Base-by-base conservation (phyloP, 2,888 invertebrate genomes). In the Aleiodes leptofemur region DNA sequence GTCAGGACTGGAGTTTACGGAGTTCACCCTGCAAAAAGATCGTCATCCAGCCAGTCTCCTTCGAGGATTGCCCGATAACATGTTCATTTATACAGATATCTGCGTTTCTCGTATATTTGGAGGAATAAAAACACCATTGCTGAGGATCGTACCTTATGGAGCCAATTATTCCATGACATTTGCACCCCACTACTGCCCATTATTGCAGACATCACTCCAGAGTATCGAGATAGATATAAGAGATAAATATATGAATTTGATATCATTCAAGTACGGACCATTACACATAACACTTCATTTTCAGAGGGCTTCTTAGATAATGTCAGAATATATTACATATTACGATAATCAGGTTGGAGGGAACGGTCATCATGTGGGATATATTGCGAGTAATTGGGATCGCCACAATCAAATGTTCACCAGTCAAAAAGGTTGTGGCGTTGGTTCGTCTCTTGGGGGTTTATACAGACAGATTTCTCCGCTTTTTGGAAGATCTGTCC, bases 271-370 rank as follows among this genome's bases (percentile, higher is more conserved):
- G 9, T 66, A 66, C 14, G 66, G 48, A 66, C 38, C 66, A 0
- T 38, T 66, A n/a, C 11, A 38, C 23, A 48, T 66, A 7, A 43
- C 66, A 48, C 66, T 66, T 38, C 66, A 43, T 66, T 66, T 66
- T 31, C 29, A 50, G n/a, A 48, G 29, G 23, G 31, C 14, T 16
- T n/a, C 13, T n/a, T 34, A 23, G 31, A 38, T 9, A 7, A 66
- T 38, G 38, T 5, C 38, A 38, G 6, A 38, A 0, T 38, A 8
- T 8, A 38, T 38, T 38, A 0, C 5, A 5, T 38, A 38, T 8
- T 38, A 38, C 38, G 38, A 8, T 38, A 38, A 38, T 38, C 38
- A 38, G 8, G 4, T 38, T 5, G 38, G 38, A 5, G 8, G 38
- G 5, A 38, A 8, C 8, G 0, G 6, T 38, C 38, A 8, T 38